Base-by-base conservation (phyloP, 1,140 invertebrate genomes). In the Alviniconcha marisindica region DNA sequence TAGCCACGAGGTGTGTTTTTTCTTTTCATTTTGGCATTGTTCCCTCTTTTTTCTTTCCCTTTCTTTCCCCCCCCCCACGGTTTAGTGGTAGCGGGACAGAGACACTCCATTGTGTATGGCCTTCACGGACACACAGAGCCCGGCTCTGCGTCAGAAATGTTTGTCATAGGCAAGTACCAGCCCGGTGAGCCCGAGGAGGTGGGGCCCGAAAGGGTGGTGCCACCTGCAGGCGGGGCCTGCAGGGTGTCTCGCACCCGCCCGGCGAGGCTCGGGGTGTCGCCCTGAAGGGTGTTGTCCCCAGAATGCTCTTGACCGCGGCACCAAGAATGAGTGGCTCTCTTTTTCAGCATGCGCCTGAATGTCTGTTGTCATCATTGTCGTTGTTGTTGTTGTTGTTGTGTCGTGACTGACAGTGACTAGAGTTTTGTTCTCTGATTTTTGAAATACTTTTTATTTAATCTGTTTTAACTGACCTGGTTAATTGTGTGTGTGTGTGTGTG, bases 61-160 rank as follows among this genome's bases (percentile, higher is more conserved):
- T 60, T 24, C 28, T 18, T 60, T 60, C 54, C 54, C 28, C 5
- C 21, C 54, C 54, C 28, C 0, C 31, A 51, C 36, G 42, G 31
- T 63, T 66, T 86, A 84, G 86, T 76, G 56, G 81, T 84, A 77
- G 81, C 83, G 44, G 86, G 86, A 51, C 86, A 85, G 31, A 82
- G 86, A 33, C 81, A 79, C 44, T 87, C 86, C 38, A 79, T 87
- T 56, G 86, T 87, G 60, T 85, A 77, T 78, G 86, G 86, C 18
- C 83, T 87, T 83, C 83, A 87, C 71, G 86, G 86, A 71, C 86
- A 87, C 83, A 63, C 83, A 76, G 86, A 87, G 80, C 79, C 86
- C n/a, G 77, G 54, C n/a, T 40, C 51, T 54, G n/a, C 78, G 2
- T 33, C 78, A 18, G 56, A 66, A 33, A 15, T 80, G 24, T 38